Evolutionary conservation across 2,113 vertebrate species (phyloP).

Genomic region (Engraulis encrasicolus): DNA sequence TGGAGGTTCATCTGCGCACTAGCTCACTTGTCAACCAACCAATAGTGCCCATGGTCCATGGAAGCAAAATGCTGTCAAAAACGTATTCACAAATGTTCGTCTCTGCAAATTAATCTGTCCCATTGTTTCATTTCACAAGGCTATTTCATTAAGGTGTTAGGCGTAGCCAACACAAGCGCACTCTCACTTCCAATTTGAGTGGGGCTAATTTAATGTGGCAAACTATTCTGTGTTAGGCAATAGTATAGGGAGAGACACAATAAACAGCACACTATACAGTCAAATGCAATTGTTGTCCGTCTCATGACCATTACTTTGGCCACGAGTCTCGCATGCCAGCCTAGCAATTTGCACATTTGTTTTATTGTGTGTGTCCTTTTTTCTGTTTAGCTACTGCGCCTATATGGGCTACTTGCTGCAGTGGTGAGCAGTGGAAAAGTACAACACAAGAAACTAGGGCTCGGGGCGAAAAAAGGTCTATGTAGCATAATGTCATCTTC

Average conservation of each 20-base stretch:
- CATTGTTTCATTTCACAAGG: neutral
- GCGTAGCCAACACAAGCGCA: neutral
- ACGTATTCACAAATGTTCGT: neutral
- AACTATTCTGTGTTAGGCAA: neutral
- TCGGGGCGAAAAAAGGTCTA: neutral
- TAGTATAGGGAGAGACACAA: neutral
- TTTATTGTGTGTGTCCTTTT: neutral
- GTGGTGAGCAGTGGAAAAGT: neutral
- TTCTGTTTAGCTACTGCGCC: neutral
- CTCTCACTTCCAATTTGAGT: neutral
- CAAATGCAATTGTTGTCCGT: neutral
- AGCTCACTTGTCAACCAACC: neutral
- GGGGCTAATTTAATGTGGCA: neutral
- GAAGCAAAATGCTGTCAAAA: neutral
- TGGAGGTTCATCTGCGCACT: neutral
- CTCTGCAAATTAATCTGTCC: neutral
- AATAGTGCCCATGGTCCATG: neutral
- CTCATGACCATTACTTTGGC: constrained; percentile 9
- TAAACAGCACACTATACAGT: neutral
- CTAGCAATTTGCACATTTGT: neutral
- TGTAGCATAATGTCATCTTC: neutral
- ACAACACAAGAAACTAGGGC: neutral
- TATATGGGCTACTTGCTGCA: neutral
- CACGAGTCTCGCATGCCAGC: neutral
- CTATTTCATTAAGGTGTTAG: neutral